A percentile compares a stretch with the other conserved stretches of the same genome.
phyloP scores from a whole-genome alignment of 2,888 invertebrate species.

The Polymixis flavicincta region DNA sequence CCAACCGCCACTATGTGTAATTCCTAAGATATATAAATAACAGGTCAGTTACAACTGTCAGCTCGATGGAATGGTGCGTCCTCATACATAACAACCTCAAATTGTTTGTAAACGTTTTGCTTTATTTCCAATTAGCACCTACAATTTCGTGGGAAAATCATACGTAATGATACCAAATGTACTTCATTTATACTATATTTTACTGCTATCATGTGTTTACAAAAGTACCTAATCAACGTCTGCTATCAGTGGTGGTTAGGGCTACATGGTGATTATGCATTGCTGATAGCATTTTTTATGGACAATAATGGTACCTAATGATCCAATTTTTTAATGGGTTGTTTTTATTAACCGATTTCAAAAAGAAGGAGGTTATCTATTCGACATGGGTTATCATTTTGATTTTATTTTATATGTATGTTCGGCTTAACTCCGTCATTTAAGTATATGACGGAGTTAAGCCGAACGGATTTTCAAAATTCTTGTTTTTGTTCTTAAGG shows the following conservation, averaged over 20 bases:
- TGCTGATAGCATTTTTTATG: not conserved
- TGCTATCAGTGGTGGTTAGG: not conserved
- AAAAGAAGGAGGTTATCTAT: too few species aligned
- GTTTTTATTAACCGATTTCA: too few species aligned
- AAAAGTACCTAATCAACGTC: conserved; percentile 10
- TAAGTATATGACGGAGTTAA: too few species aligned
- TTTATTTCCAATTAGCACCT: conserved; percentile 25
- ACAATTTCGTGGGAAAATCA: conserved; percentile 16
- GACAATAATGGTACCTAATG: not conserved
- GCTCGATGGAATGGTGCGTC: not conserved
- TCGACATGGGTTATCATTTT: too few species aligned
- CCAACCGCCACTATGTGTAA: not conserved
- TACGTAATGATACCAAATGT: not conserved
- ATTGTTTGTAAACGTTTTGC: conserved; percentile 33
- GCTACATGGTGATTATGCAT: not conserved
- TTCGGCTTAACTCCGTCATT: too few species aligned
- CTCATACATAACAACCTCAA: conserved; percentile 21
- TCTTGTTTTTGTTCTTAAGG: too few species aligned
- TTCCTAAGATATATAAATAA: not conserved
- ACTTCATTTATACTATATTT: conserved; percentile 4
- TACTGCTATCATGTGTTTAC: conserved; percentile 18
- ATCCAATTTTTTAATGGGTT: not conserved
- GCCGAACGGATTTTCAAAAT: too few species aligned
- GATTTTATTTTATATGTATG: too few species aligned
- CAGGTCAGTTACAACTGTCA: not conserved